A percentile compares a stretch with the other conserved stretches of the same genome.
phyloP scores from a whole-genome alignment of 1,140 invertebrate species.

The Muscidifurax raptorellus region DNA sequence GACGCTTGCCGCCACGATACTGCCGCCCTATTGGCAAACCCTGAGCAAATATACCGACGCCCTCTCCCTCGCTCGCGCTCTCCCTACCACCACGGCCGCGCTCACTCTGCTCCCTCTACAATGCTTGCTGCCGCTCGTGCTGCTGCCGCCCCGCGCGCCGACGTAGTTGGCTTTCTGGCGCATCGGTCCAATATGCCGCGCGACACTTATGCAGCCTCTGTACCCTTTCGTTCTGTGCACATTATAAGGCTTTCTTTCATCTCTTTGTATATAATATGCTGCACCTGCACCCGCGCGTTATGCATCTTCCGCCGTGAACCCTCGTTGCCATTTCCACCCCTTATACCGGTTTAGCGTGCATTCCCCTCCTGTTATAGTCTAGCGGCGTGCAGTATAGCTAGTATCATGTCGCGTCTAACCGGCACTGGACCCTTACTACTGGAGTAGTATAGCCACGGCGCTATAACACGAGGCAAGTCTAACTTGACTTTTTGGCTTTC shows the following conservation, averaged over 20 bases:
- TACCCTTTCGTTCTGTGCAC: conserved; percentile 35
- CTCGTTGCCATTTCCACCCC: no score
- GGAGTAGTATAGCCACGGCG: background rate
- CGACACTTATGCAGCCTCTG: no score
- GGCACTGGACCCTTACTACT: background rate
- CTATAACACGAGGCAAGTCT: no score
- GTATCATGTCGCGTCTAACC: no score
- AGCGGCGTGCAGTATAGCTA: no score
- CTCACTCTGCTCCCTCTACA: conserved; percentile 41
- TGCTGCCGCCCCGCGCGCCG: conserved; percentile 38
- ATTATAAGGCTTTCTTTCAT: conserved; percentile 9
- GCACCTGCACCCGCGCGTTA: conserved; percentile 11
- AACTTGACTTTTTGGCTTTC: no score
- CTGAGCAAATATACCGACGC: conserved; percentile 75
- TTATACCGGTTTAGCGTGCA: no score
- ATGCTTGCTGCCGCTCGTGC: background rate
- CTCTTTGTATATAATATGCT: background rate
- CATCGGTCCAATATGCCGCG: conserved; percentile 33
- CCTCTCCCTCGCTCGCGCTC: conserved; percentile 60
- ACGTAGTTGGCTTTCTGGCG: conserved; percentile 37
- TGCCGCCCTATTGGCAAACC: conserved; percentile 74
- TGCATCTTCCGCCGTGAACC: background rate
- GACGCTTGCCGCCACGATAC: conserved; percentile 70
- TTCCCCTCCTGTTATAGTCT: no score
- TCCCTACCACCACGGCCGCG: conserved; percentile 58